These are phyloP conservation scores for Rhinatrema bivittatum DNA, from an alignment of 2,797 vertebrate genomes.

Conservation along the genomic window DNA sequence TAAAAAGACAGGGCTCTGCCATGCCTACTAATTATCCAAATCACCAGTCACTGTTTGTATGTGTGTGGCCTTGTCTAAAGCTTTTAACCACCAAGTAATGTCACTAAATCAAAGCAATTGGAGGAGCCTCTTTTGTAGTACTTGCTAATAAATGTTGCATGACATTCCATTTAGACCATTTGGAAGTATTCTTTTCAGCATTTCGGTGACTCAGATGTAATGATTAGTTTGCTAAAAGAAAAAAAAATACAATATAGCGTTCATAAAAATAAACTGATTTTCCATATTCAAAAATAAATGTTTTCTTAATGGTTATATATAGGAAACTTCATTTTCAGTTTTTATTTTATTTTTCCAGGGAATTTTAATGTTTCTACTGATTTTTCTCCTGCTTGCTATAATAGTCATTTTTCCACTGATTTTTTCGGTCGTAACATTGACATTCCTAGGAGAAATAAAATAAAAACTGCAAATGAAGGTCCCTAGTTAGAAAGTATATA, in stretches of 20 bases:
- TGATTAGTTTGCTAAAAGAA: background rate
- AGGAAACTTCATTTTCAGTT: too few species aligned
- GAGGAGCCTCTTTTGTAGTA: conserved; percentile 27
- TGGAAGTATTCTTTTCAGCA: conserved; percentile 34
- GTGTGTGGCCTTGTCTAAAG: conserved; percentile 52
- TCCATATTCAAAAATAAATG: conserved; percentile 15
- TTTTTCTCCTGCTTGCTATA: too few species aligned
- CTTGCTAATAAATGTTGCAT: conserved; percentile 47
- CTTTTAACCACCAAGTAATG: conserved; percentile 49
- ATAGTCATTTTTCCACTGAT: too few species aligned
- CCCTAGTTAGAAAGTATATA: too few species aligned
- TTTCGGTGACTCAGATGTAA: conserved; percentile 10
- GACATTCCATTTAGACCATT: conserved; percentile 37
- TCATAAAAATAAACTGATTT: conserved; percentile 11
- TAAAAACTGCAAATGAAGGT: too few species aligned
- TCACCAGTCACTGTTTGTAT: conserved; percentile 36
- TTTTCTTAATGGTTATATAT: too few species aligned
- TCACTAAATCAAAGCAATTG: conserved; percentile 55
- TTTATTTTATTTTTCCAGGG: too few species aligned
- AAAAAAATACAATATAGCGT: conserved; percentile 2
- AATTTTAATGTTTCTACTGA: too few species aligned
- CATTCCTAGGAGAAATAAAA: too few species aligned
- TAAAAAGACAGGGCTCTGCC: conserved; percentile 51
- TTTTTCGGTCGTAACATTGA: too few species aligned
- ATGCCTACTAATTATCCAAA: conserved; percentile 60